Evolutionary conservation across 2,888 invertebrate species (phyloP), one percentile per base, ranked within the genome.

Genomic region (Alloscopus bannaensis): DNA sequence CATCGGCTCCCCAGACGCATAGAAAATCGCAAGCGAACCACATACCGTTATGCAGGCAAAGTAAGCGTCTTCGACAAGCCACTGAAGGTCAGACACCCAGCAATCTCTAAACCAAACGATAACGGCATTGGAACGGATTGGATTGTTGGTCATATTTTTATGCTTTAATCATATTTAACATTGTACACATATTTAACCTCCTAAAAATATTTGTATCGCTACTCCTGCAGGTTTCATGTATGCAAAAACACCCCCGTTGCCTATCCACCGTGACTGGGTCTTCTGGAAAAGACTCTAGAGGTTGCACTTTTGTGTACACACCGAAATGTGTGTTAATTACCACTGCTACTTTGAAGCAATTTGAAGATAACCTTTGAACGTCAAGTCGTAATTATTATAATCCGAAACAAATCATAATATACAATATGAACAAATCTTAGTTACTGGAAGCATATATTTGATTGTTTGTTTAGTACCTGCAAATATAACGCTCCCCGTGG

Each of bases 11-110:
- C 79, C 72, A 24, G 26, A 40, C 4, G 31, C 26, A 36, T 72
- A 62, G 50, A 79, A 60, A 55, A 75, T 65, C 3, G 72, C 59
- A 1, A 79, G 68, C 4, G 50, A 66, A 0, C 79, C 79, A 50
- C 79, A 79, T 3, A 36, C 16, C 4, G 72, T 79, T 20, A 72
- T 66, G 28, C 57, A 60, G 16, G 79, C 79, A 47, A 79, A 60
- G 62, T 72, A 79, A 3, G 66, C 66, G n/a, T 79, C 68, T 24
- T 72, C 79, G 22, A 72, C 66, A 8, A 79, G 18, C 79, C 79
- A 79, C 31, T 71, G 60, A 1, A 71, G 31, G 22, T 50, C 29
- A 1, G 71, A 62, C 8, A 71, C 47, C 60, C 60, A 71, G 31
- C 71, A 71, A 3, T 60, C 60, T 22, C 50, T 50, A n/a, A 13